Percentiles rank a stretch among this genome's conserved stretches.
These are phyloP conservation scores for Lasius platythorax DNA, from an alignment of 2,888 invertebrate genomes.

Conservation along the genomic window DNA sequence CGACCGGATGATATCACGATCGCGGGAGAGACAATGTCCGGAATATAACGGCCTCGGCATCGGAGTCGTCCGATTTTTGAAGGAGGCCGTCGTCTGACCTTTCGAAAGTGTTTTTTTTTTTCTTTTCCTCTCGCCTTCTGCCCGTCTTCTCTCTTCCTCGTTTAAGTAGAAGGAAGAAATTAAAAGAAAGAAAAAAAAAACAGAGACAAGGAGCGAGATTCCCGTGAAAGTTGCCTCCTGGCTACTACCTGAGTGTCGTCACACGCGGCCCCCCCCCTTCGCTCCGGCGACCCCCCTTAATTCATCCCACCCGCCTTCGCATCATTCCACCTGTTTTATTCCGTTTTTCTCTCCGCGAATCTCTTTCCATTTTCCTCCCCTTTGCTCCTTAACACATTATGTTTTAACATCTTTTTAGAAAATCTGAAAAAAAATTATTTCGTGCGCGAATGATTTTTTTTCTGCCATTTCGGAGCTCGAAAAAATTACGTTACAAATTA, in stretches of 20 bases:
- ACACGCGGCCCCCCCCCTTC: slow-evolving; percentile 8
- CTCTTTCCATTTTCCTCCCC: neutral
- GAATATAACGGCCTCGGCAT: slow-evolving; percentile 36
- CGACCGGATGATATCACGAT: slow-evolving; percentile 39
- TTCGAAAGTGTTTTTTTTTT: slow-evolving; percentile 76
- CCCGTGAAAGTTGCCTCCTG: slow-evolving; percentile 81
- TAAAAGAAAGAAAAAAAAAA: slow-evolving; percentile 12
- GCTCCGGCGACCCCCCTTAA: neutral
- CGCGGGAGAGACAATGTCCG: slow-evolving; percentile 33
- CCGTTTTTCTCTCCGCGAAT: neutral
- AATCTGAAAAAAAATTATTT: neutral
- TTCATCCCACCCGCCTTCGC: neutral
- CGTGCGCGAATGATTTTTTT: too few relatives aligned
- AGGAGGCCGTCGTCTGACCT: slow-evolving; percentile 80
- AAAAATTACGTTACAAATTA: neutral
- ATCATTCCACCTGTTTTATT: neutral
- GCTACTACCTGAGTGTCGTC: slow-evolving; percentile 65
- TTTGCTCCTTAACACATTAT: too few relatives aligned
- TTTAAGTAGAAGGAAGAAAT: slow-evolving; percentile 24
- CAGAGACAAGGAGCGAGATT: slow-evolving; percentile 54
- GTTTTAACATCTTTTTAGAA: too few relatives aligned
- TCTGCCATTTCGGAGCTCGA: neutral
- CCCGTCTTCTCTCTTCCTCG: slow-evolving; percentile 35
- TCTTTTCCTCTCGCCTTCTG: slow-evolving; percentile 13
- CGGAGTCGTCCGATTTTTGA: slow-evolving; percentile 74